Evolutionary conservation across 2,888 invertebrate genomes (phyloP).

Genomic region (Tinea trinotella): DNA sequence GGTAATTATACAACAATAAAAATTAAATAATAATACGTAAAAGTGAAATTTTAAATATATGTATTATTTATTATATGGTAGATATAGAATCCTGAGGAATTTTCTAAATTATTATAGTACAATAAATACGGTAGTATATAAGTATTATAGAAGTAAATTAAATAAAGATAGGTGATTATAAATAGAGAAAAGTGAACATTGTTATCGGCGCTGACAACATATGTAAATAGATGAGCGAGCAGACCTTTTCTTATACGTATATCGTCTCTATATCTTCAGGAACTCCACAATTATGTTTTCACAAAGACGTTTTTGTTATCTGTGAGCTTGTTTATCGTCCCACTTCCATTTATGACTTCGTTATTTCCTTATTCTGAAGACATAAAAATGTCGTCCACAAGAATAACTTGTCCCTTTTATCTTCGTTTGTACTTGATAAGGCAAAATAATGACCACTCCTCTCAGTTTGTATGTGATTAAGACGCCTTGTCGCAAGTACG

Average conservation of each 20-base stretch:
- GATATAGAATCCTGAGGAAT: too few relatives aligned
- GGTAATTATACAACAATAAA: too few relatives aligned
- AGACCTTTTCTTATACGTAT: neutral
- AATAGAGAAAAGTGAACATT: too few relatives aligned
- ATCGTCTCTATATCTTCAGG: neutral
- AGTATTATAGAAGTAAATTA: too few relatives aligned
- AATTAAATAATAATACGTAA: too few relatives aligned
- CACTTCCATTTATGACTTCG: slow-evolving; percentile 63
- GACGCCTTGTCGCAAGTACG: slow-evolving; percentile 15
- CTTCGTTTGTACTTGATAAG: slow-evolving; percentile 58
- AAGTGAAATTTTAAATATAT: too few relatives aligned
- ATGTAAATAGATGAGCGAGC: neutral
- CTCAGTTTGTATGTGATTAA: slow-evolving; percentile 52
- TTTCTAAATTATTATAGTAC: too few relatives aligned
- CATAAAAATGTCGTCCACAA: slow-evolving; percentile 64
- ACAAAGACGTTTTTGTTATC: slow-evolving; percentile 35
- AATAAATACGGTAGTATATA: too few relatives aligned
- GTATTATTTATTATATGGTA: too few relatives aligned
- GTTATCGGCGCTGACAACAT: too few relatives aligned
- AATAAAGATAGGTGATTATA: too few relatives aligned
- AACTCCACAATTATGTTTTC: slow-evolving; percentile 14
- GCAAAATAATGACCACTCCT: slow-evolving; percentile 60
- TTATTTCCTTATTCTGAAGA: slow-evolving; percentile 66
- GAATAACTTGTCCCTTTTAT: slow-evolving; percentile 57
- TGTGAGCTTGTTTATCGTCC: slow-evolving; percentile 60